These are phyloP conservation scores for Mungos mungo DNA, from an alignment of 2,113 vertebrate genomes.

Conservation along the genomic window DNA sequence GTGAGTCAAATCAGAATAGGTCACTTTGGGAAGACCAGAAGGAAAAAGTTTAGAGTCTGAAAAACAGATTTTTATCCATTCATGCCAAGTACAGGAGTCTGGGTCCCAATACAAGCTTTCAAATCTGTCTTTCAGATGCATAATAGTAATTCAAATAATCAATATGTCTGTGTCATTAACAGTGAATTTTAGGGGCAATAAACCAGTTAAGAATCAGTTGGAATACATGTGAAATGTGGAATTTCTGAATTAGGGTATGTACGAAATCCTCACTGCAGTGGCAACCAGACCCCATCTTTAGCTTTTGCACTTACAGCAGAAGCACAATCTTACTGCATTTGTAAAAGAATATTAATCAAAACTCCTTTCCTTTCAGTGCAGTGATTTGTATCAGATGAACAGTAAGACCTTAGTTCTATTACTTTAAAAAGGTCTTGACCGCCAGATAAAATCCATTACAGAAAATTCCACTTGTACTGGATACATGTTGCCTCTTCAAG, in stretches of 20 bases:
- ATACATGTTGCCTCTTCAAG: neutral
- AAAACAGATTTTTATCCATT: neutral
- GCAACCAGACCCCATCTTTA: neutral
- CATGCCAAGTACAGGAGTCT: neutral
- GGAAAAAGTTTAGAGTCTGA: neutral
- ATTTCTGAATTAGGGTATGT: neutral
- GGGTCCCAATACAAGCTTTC: neutral
- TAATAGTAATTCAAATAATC: neutral
- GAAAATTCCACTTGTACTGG: neutral
- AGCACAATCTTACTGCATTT: neutral
- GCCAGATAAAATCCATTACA: constrained; percentile 61
- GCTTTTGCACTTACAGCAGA: neutral
- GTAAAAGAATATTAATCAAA: constrained; percentile 24
- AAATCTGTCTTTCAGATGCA: neutral
- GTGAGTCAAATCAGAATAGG: neutral
- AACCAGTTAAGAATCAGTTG: neutral
- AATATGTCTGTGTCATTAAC: neutral
- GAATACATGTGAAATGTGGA: neutral
- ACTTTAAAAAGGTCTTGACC: constrained; percentile 56
- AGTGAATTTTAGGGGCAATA: neutral
- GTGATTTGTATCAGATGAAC: constrained; percentile 52
- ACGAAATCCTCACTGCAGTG: neutral
- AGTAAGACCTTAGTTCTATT: constrained; percentile 16
- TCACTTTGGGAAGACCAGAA: neutral
- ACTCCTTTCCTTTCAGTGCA: neutral